Evolutionary conservation across 2,888 invertebrate species (phyloP).

Genomic region (Lacanobia wlatinum): DNA sequence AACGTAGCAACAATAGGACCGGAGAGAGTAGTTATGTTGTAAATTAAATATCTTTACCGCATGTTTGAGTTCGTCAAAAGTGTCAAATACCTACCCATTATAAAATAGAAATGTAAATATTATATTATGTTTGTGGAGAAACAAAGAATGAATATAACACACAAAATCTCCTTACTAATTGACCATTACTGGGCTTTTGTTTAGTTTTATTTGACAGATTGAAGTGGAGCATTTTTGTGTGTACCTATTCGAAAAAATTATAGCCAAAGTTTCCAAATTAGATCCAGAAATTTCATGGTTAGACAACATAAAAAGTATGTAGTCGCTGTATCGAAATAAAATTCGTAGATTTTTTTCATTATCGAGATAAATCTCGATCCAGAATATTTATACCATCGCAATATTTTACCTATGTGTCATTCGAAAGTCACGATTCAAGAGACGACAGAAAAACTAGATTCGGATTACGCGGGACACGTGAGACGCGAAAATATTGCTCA

Average conservation of each 20-base stretch:
- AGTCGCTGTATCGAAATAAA: slow-evolving; percentile 14
- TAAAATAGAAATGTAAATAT: not conserved
- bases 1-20: slow-evolving; percentile 43
- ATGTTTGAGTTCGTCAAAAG: slow-evolving; percentile 7
- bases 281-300: not conserved
- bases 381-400: slow-evolving; percentile 32
- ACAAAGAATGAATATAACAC: not conserved
- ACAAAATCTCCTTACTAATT: not conserved
- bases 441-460: slow-evolving; percentile 26
- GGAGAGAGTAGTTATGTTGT: slow-evolving; percentile 36
- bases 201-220: too few species aligned
- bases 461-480: slow-evolving; percentile 8
- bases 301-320: not conserved
- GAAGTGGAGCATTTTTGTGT: too few species aligned
- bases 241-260: too few species aligned
- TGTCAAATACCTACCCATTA: not conserved
- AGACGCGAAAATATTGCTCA: slow-evolving; percentile 27
- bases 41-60: slow-evolving; percentile 30
- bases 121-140: not conserved
- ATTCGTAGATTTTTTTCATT: not conserved
- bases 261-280: not conserved
- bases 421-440: slow-evolving; percentile 41
- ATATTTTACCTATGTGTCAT: slow-evolving; percentile 38
- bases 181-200: too few species aligned
- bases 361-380: slow-evolving; percentile 25